A percentile compares a stretch with the other conserved stretches of the same genome.
phyloP scores from a whole-genome alignment of 2,888 invertebrate species.

The Mylabris sibirica region DNA sequence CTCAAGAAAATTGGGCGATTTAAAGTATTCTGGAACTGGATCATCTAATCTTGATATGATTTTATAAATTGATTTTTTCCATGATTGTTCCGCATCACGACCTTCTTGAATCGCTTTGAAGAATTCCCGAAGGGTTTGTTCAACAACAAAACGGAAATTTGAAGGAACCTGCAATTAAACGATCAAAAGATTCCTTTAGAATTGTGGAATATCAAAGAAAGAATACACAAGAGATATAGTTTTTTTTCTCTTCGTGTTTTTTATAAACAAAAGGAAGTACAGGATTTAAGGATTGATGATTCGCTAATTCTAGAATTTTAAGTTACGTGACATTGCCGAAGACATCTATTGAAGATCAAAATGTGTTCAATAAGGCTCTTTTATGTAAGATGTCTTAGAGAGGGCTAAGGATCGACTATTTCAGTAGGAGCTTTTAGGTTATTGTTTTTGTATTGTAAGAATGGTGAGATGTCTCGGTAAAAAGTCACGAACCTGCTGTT shows the following conservation, averaged over 20 bases:
- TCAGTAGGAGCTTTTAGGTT: neutral
- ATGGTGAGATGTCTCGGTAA: slow-evolving; percentile 49
- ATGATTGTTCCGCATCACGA: slow-evolving; percentile 98
- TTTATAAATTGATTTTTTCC: slow-evolving; percentile 99
- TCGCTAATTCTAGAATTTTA: slow-evolving; percentile 8
- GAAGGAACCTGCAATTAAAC: slow-evolving; percentile 83
- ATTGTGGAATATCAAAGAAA: slow-evolving; percentile 2
- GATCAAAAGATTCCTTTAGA: slow-evolving; percentile 2
- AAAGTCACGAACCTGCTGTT: slow-evolving; percentile 70
- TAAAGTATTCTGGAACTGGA: slow-evolving; percentile 99
- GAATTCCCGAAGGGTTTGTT: slow-evolving; percentile 98
- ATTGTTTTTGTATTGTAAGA: slow-evolving; percentile 16
- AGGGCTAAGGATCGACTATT: neutral
- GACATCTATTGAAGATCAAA: slow-evolving; percentile 31
- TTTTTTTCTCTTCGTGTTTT: neutral
- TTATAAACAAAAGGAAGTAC: slow-evolving; percentile 16
- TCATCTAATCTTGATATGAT: slow-evolving; percentile 99
- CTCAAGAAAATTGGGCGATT: slow-evolving; percentile 98
- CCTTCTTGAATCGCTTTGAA: slow-evolving; percentile 97
- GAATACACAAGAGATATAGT: slow-evolving; percentile 2
- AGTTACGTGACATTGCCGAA: slow-evolving; percentile 44
- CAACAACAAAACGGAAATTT: slow-evolving; percentile 96
- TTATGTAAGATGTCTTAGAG: no score
- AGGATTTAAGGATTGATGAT: neutral
- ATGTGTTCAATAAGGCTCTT: no score